Evolutionary conservation across 1,140 invertebrate species (phyloP), one percentile per base, ranked within the genome.

Genomic region (Bombyx mori): DNA sequence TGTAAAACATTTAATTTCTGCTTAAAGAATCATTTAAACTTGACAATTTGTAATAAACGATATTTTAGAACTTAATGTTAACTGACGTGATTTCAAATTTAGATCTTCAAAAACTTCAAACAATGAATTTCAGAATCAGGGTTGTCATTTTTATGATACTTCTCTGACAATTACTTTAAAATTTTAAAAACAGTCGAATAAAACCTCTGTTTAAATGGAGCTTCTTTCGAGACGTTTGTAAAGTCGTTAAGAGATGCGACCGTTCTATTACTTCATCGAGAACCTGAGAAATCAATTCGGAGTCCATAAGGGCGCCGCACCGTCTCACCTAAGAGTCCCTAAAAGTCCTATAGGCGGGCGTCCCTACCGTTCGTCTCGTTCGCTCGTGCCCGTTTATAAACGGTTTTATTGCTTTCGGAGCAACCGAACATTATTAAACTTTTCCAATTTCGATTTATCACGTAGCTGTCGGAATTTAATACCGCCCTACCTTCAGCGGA

Each of bases 371-470:
- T 75, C 82, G 79, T 82, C 79, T 85, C 80, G 79, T 81, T 81
- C 82, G 79, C 84, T 77, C 81, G 79, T 79, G 78, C 82, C 82
- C 84, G 84, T 84, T 87, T 87, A 85, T 87, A 87, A 87, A 85
- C 84, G 84, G 77, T 87, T 87, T 87, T 87, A 87, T 87, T 87
- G 84, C 84, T 85, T 87, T 85, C 81, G 82, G 81, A 87, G 84
- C 84, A 87, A 85, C 84, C 84, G 84, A 87, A 87, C 84, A 87
- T 87, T 87, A 87, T 87, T 87, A 87, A 87, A 87, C 82, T 87
- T 87, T 87, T 87, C 84, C 84, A 87, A 87, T 87, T 87, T 87
- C 84, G 84, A 87, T 87, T 87, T 87, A 87, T 87, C 84, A 87
- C 84, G 84, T 87, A 87, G 84, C 84, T 87, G 84, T 87, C 84